phyloP scores from a whole-genome alignment of 1,140 invertebrate genomes.

The Eriosoma lanigerum region DNA sequence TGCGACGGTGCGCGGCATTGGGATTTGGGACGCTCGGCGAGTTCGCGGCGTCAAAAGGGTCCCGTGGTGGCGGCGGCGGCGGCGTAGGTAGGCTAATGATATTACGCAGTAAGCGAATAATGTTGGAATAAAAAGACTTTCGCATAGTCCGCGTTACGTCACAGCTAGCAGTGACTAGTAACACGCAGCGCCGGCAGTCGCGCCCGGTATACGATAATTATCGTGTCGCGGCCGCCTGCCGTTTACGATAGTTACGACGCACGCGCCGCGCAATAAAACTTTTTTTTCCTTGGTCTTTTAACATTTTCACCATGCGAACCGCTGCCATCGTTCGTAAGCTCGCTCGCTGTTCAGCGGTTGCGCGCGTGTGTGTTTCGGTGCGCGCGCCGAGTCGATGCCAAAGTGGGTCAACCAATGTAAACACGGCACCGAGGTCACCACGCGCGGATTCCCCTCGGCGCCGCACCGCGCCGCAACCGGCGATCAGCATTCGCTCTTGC shows the following conservation, averaged over 20 bases:
- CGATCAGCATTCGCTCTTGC: too few species aligned
- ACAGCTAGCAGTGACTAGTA: too few species aligned
- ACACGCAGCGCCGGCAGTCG: not conserved
- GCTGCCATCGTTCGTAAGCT: not conserved
- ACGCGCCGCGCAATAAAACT: not conserved
- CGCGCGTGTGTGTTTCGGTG: not conserved
- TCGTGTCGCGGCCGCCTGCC: not conserved
- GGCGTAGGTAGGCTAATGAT: constrained; percentile 34
- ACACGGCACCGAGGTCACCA: constrained; percentile 46
- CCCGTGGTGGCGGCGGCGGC: not conserved
- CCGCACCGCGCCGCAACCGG: not conserved
- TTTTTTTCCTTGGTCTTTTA: too few species aligned
- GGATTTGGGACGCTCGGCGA: too few species aligned
- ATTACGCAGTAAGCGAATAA: constrained; percentile 45
- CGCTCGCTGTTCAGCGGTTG: too few species aligned
- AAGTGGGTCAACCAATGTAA: constrained; percentile 52
- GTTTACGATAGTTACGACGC: not conserved
- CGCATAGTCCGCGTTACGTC: constrained; percentile 46
- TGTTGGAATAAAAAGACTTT: constrained; percentile 29
- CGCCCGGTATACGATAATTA: constrained; percentile 3
- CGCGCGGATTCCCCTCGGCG: not conserved
- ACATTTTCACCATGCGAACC: constrained; percentile 1
- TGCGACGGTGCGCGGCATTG: too few species aligned
- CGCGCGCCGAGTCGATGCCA: constrained; percentile 31
- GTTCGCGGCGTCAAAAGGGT: too few species aligned